These are phyloP conservation scores for Armadillidium nasatum DNA, from an alignment of 1,140 invertebrate species.

Conservation along the genomic window DNA sequence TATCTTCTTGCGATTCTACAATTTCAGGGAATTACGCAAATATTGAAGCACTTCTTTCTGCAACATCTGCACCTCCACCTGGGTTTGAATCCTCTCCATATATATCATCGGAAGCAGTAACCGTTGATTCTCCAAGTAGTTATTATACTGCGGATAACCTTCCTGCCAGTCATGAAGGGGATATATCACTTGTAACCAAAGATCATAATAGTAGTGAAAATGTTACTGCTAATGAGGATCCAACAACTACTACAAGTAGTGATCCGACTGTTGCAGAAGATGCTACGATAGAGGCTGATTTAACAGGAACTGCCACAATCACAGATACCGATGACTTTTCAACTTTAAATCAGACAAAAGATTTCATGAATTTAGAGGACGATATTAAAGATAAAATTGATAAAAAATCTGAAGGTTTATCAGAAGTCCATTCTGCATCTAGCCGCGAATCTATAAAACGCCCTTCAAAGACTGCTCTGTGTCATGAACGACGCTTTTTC, in stretches of 20 bases:
- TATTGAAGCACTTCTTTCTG: background rate
- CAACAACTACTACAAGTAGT: background rate
- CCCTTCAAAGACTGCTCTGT: conserved; percentile 38
- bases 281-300: background rate
- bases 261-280: background rate
- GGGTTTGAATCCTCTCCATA: background rate
- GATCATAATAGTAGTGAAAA: background rate
- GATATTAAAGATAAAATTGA: background rate
- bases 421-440: background rate
- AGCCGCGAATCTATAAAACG: background rate
- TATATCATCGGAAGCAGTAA: background rate
- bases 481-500: conserved; percentile 62
- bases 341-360: background rate
- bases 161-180: background rate
- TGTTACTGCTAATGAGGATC: background rate
- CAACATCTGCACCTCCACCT: background rate
- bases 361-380: background rate
- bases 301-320: background rate
- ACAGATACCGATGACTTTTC: background rate
- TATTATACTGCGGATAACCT: background rate
- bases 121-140: background rate
- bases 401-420: background rate
- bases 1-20: background rate
- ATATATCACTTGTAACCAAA: background rate
- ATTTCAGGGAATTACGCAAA: background rate